These are phyloP conservation scores for Phacellophora camtschatica DNA, from an alignment of 30 jellyfish, hydroid and myxozoan species.

Conservation along the genomic window DNA sequence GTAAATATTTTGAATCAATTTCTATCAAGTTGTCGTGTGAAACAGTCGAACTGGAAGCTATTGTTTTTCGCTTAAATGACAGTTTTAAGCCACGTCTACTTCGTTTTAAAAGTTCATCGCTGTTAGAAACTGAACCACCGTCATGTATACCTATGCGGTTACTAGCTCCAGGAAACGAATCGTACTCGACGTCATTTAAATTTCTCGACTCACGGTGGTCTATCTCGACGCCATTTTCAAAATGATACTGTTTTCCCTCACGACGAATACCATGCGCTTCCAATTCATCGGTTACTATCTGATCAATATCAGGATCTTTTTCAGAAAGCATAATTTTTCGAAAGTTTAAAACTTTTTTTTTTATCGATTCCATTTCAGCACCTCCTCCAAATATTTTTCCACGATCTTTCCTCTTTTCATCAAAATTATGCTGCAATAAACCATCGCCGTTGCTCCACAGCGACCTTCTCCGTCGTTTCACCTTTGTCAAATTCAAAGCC, in stretches of 20 bases:
- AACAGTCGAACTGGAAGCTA: neutral
- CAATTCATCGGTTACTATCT: neutral
- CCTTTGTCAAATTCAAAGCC: neutral
- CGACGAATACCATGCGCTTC: neutral
- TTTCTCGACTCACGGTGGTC: neutral
- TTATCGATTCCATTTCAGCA: too few species aligned
- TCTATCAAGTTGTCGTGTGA: slow-evolving; percentile 14
- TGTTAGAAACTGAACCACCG: neutral
- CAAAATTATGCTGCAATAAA: neutral
- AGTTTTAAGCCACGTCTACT: slow-evolving; percentile 35
- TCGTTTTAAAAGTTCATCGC: neutral
- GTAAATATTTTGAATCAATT: slow-evolving; percentile 23
- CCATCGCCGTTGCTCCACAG: neutral
- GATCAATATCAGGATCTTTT: neutral
- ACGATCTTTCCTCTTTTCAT: neutral
- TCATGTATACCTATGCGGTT: neutral
- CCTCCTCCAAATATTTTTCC: too few species aligned
- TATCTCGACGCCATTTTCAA: neutral
- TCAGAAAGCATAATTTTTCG: neutral
- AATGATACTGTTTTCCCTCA: neutral
- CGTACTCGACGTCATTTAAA: neutral
- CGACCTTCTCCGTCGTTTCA: neutral
- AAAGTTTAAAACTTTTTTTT: neutral
- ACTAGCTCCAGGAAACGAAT: neutral
- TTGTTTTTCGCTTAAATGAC: slow-evolving; percentile 16